Evolutionary conservation across 2,113 vertebrate species (phyloP).

Genomic region (Hemichromis elongatus): DNA sequence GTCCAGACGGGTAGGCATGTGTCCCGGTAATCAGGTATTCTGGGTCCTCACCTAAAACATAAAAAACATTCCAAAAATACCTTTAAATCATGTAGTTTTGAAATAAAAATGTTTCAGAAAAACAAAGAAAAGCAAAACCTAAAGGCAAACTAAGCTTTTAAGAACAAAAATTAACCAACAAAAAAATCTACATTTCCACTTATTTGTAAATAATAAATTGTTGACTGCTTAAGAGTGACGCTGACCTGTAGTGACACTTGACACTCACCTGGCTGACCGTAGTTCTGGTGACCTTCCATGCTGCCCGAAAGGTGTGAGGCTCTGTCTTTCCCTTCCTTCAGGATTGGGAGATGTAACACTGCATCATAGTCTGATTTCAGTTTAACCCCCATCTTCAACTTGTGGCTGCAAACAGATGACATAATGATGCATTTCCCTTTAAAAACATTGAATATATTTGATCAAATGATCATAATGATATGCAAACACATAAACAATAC

Average conservation of each 20-base stretch:
- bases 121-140: background rate
- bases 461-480: background rate
- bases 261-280: slow-evolving; percentile 77
- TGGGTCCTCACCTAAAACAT: slow-evolving; percentile 77
- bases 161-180: background rate
- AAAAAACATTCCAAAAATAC: background rate
- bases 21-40: slow-evolving; percentile 95
- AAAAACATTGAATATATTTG: background rate
- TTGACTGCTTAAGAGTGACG: background rate
- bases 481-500: background rate
- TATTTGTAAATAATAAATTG: background rate
- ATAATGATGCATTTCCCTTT: background rate
- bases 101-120: background rate
- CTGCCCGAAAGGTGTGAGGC: slow-evolving; percentile 55
- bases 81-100: background rate
- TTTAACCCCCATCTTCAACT: slow-evolving; percentile 89
- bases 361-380: slow-evolving; percentile 84
- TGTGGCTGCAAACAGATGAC: slow-evolving; percentile 76
- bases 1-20: slow-evolving; percentile 94
- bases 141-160: background rate
- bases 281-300: slow-evolving; percentile 77
- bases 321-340: slow-evolving; percentile 88
- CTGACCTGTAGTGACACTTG: background rate
- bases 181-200: background rate
- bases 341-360: slow-evolving; percentile 90